Evolutionary conservation across 2,888 invertebrate genomes (phyloP).

Genomic region (Tricholauxania praeusta): DNA sequence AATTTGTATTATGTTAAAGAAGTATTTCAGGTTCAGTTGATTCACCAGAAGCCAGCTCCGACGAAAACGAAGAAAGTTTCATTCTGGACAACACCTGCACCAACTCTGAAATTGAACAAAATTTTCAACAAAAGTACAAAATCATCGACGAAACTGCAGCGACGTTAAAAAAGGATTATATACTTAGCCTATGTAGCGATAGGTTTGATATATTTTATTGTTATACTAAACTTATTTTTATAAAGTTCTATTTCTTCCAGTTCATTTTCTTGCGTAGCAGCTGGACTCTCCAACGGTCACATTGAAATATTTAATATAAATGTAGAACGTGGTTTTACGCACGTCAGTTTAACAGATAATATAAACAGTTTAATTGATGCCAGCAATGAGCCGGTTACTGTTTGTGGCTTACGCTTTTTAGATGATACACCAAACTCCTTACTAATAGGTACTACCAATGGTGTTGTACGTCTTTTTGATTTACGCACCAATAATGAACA

Average conservation of each 20-base stretch:
- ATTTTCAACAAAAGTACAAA: conserved; percentile 58
- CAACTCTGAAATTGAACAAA: conserved; percentile 53
- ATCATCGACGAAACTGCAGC: conserved; percentile 70
- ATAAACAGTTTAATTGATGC: conserved; percentile 30
- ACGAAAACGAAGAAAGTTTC: conserved; percentile 48
- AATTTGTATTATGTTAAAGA: too few species aligned
- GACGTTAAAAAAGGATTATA: conserved; percentile 72
- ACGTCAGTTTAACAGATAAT: conserved; percentile 33
- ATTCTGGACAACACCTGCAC: conserved; percentile 57
- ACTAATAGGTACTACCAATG: conserved; percentile 58
- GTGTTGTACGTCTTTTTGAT: conserved; percentile 62
- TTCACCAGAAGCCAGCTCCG: conserved; percentile 43
- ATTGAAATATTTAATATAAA: conserved; percentile 70
- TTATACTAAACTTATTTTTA: not conserved
- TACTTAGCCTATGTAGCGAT: conserved; percentile 73
- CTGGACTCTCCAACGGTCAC: conserved; percentile 69
- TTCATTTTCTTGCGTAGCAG: conserved; percentile 68
- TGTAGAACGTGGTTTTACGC: conserved; percentile 62
- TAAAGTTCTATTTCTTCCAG: conserved; percentile 34
- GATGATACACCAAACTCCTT: conserved; percentile 56
- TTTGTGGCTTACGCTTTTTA: conserved; percentile 61
- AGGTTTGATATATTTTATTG: conserved; percentile 65
- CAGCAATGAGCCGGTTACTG: conserved; percentile 17
- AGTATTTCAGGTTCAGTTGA: too few species aligned
- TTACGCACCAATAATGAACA: conserved; percentile 68